These are phyloP conservation scores for Chloroclystis v-ata DNA, from an alignment of 2,888 invertebrate species.

Conservation along the genomic window DNA sequence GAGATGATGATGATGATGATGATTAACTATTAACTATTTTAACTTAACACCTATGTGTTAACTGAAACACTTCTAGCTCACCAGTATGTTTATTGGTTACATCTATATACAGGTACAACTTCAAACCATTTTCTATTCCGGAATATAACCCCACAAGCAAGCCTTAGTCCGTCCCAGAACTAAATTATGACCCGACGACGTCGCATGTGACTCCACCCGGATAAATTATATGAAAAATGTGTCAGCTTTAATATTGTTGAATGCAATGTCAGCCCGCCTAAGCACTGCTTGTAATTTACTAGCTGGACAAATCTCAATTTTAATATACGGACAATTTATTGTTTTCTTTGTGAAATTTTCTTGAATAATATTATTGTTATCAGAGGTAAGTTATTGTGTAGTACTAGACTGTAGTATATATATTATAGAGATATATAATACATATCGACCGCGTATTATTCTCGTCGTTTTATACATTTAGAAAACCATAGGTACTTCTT, in stretches of 20 bases:
- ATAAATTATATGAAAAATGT: constrained; percentile 53
- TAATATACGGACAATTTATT: constrained; percentile 21
- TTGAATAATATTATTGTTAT: constrained; percentile 7
- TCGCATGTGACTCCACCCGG: constrained; percentile 42
- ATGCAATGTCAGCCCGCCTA: constrained; percentile 27
- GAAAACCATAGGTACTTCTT: too few relatives aligned
- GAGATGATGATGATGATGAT: too few relatives aligned
- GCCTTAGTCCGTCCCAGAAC: constrained; percentile 40
- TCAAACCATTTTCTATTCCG: too few relatives aligned
- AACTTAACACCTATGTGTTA: too few relatives aligned
- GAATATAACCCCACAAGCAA: background rate
- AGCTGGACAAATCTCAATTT: constrained; percentile 31
- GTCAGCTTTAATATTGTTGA: constrained; percentile 39
- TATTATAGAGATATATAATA: too few relatives aligned
- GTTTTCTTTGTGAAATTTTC: constrained; percentile 11
- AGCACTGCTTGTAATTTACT: constrained; percentile 29
- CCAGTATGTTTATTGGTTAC: too few relatives aligned
- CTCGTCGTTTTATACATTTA: too few relatives aligned
- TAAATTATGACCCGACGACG: constrained; percentile 50
- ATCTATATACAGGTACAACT: too few relatives aligned
- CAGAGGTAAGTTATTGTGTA: background rate
- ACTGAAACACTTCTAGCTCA: too few relatives aligned
- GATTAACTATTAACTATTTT: too few relatives aligned
- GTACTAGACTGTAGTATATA: too few relatives aligned
- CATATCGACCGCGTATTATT: too few relatives aligned